Base-by-base conservation (phyloP, 2,888 invertebrate genomes). In the Netelia virgata region DNA sequence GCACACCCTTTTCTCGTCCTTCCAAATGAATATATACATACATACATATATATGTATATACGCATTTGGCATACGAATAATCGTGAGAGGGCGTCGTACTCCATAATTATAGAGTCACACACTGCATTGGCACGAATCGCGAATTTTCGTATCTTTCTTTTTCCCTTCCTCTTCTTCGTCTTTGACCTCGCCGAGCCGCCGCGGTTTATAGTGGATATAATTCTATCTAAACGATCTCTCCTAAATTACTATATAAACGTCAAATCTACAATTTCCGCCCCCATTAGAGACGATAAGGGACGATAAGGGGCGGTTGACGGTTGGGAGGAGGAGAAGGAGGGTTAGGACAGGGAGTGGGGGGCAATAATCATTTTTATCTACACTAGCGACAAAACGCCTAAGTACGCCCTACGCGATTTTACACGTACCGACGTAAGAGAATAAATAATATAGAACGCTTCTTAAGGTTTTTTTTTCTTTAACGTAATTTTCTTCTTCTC, bases 361-460 rank as follows among this genome's bases (percentile, higher is more conserved):
- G 61, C 57, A 73, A 66, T 73, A 66, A 76, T 82, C 72, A 82
- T 86, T 87, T 78, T 88, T 88, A 90, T 90, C 89, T 91, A 90
- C 88, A 87, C 89, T 89, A 90, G 88, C 89, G 84, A 87, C 79
- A 72, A 90, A 90, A 90, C 89, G 91, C 86, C 83, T 86, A 88
- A 73, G 82, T 86, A 85, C 84, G 86, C 85, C 88, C 90, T 90
- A 91, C 89, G 88, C 89, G 89, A 88, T 85, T 36, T 79, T 81
- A 77, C 90, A 87, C 85, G 87, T 89, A 91, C 90, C 77, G 91
- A 91, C 90, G 90, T 91, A 92, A 91, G 91, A 92, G 90, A 93
- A 93, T 93, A 93, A 93, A 93, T 93, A 93, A 93, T 92, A 79
- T 79, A 92, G 68, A 91, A 91, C 90, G 89, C 89, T 91, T 90